A percentile compares a stretch with the other conserved stretches of the same genome.
These are phyloP conservation scores for Tromatobia lineatoria DNA, from an alignment of 2,888 invertebrate genomes.

Conservation along the genomic window DNA sequence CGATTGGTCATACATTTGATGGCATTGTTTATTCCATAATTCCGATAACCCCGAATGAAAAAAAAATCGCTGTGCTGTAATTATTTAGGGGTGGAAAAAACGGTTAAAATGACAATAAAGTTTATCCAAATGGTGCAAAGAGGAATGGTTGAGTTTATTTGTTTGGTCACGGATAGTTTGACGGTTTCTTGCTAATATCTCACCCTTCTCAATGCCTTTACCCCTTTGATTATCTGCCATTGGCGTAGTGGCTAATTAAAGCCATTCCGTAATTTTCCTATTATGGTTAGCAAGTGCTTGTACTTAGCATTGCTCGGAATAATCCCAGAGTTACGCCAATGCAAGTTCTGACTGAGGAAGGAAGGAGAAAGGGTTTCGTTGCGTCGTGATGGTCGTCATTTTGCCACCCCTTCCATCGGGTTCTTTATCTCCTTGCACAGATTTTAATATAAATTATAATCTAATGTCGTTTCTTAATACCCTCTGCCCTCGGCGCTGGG, in stretches of 20 bases:
- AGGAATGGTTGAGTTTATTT: slow-evolving; percentile 48
- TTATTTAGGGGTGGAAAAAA: neutral
- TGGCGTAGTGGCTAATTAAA: slow-evolving; percentile 79
- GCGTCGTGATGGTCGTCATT: slow-evolving; percentile 61
- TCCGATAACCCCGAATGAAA: neutral
- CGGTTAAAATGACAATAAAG: neutral
- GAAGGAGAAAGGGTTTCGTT: slow-evolving; percentile 55
- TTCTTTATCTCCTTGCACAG: slow-evolving; percentile 84
- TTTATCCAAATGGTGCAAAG: slow-evolving; percentile 3
- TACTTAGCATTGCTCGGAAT: neutral
- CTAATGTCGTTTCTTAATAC: slow-evolving; percentile 85
- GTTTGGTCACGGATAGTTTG: slow-evolving; percentile 67
- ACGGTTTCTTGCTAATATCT: slow-evolving; percentile 53
- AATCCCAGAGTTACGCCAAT: slow-evolving; percentile 47
- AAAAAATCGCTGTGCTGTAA: neutral
- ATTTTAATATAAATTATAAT: slow-evolving; percentile 86
- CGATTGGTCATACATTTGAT: neutral
- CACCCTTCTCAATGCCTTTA: slow-evolving; percentile 73
- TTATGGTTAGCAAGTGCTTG: neutral
- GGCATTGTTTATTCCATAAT: neutral
- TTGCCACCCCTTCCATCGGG: slow-evolving; percentile 41
- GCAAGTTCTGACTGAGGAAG: slow-evolving; percentile 20
- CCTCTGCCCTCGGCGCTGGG: slow-evolving; percentile 64
- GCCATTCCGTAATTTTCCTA: slow-evolving; percentile 22
- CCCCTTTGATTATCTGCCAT: slow-evolving; percentile 80